A percentile compares a stretch with the other conserved stretches of the same genome.
Conservation (phyloP, 1,140 invertebrate species). For the Zaprionus taronus region DNA sequence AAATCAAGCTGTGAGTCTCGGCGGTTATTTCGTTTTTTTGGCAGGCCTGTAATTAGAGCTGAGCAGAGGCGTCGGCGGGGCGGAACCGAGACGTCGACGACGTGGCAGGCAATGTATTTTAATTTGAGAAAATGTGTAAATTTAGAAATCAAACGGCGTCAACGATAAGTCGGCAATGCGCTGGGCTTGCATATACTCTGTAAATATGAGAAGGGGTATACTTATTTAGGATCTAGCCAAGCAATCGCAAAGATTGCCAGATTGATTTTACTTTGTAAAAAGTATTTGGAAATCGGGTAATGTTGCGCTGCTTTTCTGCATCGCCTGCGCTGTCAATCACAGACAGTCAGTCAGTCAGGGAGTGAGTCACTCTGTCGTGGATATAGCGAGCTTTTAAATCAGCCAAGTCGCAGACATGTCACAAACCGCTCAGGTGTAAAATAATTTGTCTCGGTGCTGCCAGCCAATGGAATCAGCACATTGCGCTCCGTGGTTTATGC, state of each 20-base stretch:
- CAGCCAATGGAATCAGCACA: slow-evolving; percentile 59
- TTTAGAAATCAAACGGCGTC: slow-evolving; percentile 62
- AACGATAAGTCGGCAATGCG: slow-evolving; percentile 33
- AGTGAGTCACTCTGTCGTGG: background rate
- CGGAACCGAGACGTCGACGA: slow-evolving; percentile 24
- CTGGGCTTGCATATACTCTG: slow-evolving; percentile 12
- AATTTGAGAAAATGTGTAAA: slow-evolving; percentile 55
- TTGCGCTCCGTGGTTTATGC: slow-evolving; percentile 44
- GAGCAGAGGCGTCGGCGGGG: slow-evolving; percentile 9
- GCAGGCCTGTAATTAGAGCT: slow-evolving; percentile 60
- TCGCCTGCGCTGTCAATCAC: slow-evolving; percentile 51
- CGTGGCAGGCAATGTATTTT: slow-evolving; percentile 48
- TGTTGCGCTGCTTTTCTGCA: background rate
- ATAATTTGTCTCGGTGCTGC: slow-evolving; percentile 76
- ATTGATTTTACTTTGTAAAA: background rate
- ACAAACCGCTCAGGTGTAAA: slow-evolving; percentile 70
- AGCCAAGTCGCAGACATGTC: slow-evolving; percentile 66
- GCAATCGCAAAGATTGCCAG: background rate
- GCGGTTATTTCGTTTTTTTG: slow-evolving; percentile 21
- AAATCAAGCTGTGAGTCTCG: slow-evolving; percentile 30
- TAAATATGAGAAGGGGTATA: background rate
- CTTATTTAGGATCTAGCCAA: background rate
- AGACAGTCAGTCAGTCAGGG: slow-evolving; percentile 21
- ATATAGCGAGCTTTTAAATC: slow-evolving; percentile 29
- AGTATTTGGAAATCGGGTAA: background rate